phyloP scores from a whole-genome alignment of 2,888 invertebrate genomes.

The Archips xylosteana region DNA sequence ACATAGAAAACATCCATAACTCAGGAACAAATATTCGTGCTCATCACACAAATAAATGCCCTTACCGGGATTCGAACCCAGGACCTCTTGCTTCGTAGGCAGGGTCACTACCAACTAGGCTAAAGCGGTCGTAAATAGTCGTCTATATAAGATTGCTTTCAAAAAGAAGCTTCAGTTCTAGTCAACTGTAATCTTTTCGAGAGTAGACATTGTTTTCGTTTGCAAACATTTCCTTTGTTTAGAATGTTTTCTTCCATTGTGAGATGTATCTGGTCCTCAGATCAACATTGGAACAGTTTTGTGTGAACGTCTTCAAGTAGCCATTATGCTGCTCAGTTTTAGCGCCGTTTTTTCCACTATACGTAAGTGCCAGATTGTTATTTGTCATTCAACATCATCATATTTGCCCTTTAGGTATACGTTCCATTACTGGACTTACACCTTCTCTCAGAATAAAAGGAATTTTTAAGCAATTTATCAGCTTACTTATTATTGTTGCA shows the following conservation, averaged over 20 bases:
- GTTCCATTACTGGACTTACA: too few relatives aligned
- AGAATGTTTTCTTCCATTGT: slow-evolving; percentile 1
- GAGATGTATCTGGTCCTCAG: background rate
- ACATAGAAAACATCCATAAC: too few relatives aligned
- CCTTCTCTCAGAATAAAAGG: too few relatives aligned
- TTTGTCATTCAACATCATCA: background rate
- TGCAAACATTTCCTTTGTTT: background rate
- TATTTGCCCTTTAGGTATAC: too few relatives aligned
- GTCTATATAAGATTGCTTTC: too few relatives aligned
- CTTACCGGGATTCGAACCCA: too few relatives aligned
- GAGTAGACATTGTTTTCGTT: background rate
- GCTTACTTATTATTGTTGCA: background rate
- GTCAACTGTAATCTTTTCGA: background rate
- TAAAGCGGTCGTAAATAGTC: too few relatives aligned
- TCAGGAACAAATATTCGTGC: too few relatives aligned
- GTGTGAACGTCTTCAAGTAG: background rate
- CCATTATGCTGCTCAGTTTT: background rate
- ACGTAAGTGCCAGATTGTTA: background rate
- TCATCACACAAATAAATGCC: too few relatives aligned
- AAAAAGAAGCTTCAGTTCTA: background rate
- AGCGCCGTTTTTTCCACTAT: background rate
- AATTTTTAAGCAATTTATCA: background rate
- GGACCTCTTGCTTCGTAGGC: too few relatives aligned
- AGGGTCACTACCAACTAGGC: too few relatives aligned
- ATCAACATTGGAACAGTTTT: background rate